Evolutionary conservation across 2,888 invertebrate genomes (phyloP).

Genomic region (Entomobrya proxima): DNA sequence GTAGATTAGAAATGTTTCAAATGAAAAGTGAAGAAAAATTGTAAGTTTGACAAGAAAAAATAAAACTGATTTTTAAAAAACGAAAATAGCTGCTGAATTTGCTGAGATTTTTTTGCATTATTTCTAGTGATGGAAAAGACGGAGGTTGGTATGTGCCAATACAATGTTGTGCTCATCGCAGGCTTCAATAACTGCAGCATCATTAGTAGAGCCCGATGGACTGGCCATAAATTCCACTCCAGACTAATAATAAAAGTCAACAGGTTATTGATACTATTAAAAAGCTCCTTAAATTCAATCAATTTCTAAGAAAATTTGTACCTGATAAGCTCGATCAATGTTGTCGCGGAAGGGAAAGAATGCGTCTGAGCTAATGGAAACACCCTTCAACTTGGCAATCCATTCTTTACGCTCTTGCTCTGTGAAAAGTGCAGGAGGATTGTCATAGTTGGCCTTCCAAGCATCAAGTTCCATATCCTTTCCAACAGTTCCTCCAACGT

Average conservation of each 20-base stretch:
- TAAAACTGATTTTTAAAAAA: conserved; percentile 32
- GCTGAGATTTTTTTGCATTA: not conserved
- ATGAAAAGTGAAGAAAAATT: not conserved
- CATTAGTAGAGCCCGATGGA: conserved; percentile 96
- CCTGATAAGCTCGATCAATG: conserved; percentile 93
- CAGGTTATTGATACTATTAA: not conserved
- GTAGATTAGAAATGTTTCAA: not conserved
- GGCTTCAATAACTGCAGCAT: conserved; percentile 90
- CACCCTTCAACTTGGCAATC: conserved; percentile 84
- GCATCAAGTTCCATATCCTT: conserved; percentile 88
- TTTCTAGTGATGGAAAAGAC: conserved; percentile 94
- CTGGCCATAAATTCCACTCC: conserved; percentile 96
- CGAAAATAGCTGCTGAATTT: not conserved
- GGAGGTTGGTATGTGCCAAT: conserved; percentile 90
- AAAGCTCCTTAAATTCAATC: not conserved
- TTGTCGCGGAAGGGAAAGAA: conserved; percentile 99
- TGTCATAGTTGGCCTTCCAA: conserved; percentile 87
- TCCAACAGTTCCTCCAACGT: conserved; percentile 93
- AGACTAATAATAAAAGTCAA: conserved; percentile 83
- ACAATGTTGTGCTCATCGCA: conserved; percentile 94
- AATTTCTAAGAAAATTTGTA: conserved; percentile 77
- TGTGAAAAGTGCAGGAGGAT: conserved; percentile 85
- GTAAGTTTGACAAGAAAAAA: conserved; percentile 21
- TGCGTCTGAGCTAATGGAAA: conserved; percentile 95
- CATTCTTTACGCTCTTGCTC: conserved; percentile 83